Conservation (phyloP, 2,888 invertebrate genomes). For the Acanthosepion esculentum region DNA sequence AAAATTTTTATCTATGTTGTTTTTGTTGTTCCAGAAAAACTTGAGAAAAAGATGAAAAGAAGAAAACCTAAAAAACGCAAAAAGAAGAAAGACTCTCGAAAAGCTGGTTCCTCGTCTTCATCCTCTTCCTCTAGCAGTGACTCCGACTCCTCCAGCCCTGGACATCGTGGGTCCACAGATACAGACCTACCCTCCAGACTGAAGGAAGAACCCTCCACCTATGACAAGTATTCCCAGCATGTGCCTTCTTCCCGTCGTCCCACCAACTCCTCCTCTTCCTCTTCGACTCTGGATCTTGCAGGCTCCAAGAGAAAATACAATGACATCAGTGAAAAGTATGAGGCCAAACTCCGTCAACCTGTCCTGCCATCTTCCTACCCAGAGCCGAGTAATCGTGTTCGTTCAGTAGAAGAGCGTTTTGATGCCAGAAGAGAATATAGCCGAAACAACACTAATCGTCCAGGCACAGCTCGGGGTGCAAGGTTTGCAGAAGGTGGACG, state of each 20-base stretch:
- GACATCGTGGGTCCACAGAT: neutral
- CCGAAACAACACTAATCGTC: neutral
- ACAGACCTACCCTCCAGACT: neutral
- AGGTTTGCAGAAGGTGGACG: neutral
- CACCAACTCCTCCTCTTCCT: neutral
- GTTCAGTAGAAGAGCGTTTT: conserved; percentile 4
- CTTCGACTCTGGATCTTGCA: neutral
- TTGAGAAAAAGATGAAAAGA: conserved; percentile 53
- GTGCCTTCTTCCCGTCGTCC: neutral
- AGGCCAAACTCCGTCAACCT: neutral
- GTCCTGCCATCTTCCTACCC: neutral
- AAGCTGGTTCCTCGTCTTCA: neutral
- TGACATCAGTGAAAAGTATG: neutral
- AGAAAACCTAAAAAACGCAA: neutral
- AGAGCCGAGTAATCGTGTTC: neutral
- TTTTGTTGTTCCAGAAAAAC: conserved; percentile 24
- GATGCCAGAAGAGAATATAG: neutral
- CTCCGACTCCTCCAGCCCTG: neutral
- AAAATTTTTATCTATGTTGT: neutral
- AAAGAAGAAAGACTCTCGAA: neutral
- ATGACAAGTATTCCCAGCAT: conserved; percentile 37
- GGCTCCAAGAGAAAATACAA: conserved; percentile 37
- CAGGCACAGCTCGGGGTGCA: neutral
- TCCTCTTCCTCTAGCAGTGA: neutral
- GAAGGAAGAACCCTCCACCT: neutral